Conservation (phyloP, 2,797 vertebrate genomes). For the Cyclopterus lumpus region DNA sequence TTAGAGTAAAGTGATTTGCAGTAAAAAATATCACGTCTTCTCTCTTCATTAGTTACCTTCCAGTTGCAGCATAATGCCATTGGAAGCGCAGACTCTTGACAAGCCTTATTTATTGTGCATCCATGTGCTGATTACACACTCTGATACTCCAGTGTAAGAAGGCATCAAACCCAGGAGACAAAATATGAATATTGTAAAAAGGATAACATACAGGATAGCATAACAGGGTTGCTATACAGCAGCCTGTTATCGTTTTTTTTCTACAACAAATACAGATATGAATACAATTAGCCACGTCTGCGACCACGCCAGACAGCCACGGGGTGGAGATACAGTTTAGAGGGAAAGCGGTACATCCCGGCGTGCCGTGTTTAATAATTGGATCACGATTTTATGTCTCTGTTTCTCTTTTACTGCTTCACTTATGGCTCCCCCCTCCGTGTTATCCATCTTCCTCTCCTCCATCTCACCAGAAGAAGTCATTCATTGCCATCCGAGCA, state of each 20-base stretch:
- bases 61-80: background rate
- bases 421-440: slow-evolving; percentile 22
- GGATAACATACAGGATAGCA: background rate
- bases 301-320: slow-evolving; percentile 11
- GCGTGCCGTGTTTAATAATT: slow-evolving; percentile 30
- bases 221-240: slow-evolving; percentile 6
- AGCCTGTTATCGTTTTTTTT: slow-evolving; percentile 23
- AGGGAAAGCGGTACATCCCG: slow-evolving; percentile 38
- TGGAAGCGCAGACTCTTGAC: background rate
- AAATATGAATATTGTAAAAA: slow-evolving; percentile 5
- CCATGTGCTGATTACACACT: background rate
- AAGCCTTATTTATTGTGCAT: background rate
- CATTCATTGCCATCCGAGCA: slow-evolving; percentile 52
- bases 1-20: background rate
- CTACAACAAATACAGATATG: slow-evolving; percentile 28
- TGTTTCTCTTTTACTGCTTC: slow-evolving; percentile 38
- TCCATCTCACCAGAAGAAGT: slow-evolving; percentile 47
- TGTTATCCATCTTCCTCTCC: slow-evolving; percentile 59
- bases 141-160: slow-evolving; percentile 3
- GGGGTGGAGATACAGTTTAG: slow-evolving; percentile 17
- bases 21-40: background rate
- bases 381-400: slow-evolving; percentile 42
- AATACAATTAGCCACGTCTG: slow-evolving; percentile 40
- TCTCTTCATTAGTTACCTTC: background rate
- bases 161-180: slow-evolving; percentile 1